Percentiles rank a stretch among this genome's conserved stretches.
Evolutionary conservation across 2,113 vertebrate species (phyloP).

Genomic region (Clarias macrocephalus): DNA sequence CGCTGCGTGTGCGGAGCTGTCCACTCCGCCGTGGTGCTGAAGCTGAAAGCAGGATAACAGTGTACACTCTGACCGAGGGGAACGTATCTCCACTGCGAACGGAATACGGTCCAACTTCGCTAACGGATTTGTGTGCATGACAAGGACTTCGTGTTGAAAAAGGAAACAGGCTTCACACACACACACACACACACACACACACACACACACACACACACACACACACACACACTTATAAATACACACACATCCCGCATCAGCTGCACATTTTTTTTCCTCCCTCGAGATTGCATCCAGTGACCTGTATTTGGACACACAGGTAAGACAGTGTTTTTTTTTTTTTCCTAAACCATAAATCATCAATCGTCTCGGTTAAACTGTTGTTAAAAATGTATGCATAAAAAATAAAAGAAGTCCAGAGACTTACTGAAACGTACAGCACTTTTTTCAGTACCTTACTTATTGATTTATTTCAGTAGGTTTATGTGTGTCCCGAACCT

Average conservation of each 20-base stretch:
- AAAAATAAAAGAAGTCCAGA: neutral
- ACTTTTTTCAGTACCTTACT: neutral
- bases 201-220: slow-evolving; percentile 6
- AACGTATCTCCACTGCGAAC: slow-evolving; percentile 43
- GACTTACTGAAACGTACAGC: neutral
- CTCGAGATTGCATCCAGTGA: slow-evolving; percentile 59
- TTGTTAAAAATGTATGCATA: neutral
- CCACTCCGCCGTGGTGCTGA: slow-evolving; percentile 72
- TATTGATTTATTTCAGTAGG: too few species aligned
- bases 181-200: neutral
- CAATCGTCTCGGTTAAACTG: neutral
- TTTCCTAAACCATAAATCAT: neutral
- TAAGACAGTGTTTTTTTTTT: slow-evolving; percentile 49
- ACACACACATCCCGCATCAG: slow-evolving; percentile 38
- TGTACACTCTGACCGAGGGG: neutral
- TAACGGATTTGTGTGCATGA: slow-evolving; percentile 44
- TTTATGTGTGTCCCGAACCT: neutral
- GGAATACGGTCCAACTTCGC: slow-evolving; percentile 67
- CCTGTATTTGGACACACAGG: slow-evolving; percentile 65
- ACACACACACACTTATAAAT: neutral
- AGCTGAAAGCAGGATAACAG: slow-evolving; percentile 59
- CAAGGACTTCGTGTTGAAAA: slow-evolving; percentile 50
- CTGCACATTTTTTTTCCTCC: slow-evolving; percentile 50
- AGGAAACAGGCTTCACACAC: slow-evolving; percentile 54
- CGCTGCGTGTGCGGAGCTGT: slow-evolving; percentile 68